Evolutionary conservation across 2,113 vertebrate species (phyloP), one percentile per base, ranked within the genome.

Genomic region (Ptilorrhoa leucosticta): DNA sequence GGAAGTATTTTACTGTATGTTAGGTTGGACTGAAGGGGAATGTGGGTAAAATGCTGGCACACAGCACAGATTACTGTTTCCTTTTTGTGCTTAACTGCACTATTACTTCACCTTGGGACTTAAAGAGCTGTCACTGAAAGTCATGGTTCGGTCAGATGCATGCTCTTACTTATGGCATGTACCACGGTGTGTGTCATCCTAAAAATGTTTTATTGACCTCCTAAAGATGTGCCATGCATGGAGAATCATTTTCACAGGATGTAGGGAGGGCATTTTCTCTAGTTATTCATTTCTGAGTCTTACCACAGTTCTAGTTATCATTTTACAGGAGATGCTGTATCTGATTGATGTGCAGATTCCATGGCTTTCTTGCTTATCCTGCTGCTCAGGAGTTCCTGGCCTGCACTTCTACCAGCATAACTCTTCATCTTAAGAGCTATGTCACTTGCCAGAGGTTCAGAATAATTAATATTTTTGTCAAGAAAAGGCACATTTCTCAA

Each of bases 141-240:
- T 78, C 83, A 84, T 30, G 69, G 10, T 51, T 91, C 61, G 83
- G 73, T 92, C 73, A 84, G 79, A 91, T 9, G 31, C 3, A 2
- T 66, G 17, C 35, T 87, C 18, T 68, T 83, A 75, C 92, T 95
- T 92, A 91, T 80, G 76, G 37, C 58, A n/a, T 71, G 65, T 26
- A 9, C 13, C 2, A 1, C n/a, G 12, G 48, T 42, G 2, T 60
- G 3, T 89, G 72, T 91, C 6, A 1, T 78, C 71, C 69, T 93
- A 53, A 89, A 93, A 95, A 64, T 89, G 75, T 91, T 96, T 94
- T 95, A 79, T 44, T 92, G 69, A 72, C 51, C 57, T 94, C 81
- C 68, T 87, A 44, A 89, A 91, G 83, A 87, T 82, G 60, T 90
- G 83, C 60, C 9, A 21, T 40, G 72, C 72, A 79, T 61, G 31